Conservation (phyloP, 2,113 vertebrate species). For the Hippolais icterina region DNA sequence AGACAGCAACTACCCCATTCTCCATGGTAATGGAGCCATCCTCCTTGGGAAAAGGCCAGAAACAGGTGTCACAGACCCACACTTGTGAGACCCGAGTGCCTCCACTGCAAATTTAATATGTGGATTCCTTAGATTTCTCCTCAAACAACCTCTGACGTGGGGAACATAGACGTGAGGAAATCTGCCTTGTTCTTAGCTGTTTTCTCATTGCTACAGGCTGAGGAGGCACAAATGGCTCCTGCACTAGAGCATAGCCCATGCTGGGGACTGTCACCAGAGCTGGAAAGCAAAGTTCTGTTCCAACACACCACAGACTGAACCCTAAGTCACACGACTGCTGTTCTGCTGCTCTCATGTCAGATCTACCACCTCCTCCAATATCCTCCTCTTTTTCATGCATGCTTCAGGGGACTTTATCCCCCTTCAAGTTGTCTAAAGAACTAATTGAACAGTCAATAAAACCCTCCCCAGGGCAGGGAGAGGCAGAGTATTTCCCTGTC, state of each 20-base stretch:
- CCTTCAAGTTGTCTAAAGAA: background rate
- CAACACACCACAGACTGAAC: background rate
- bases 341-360: background rate
- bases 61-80: background rate
- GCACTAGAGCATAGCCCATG: conserved; percentile 75
- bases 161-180: background rate
- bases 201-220: conserved; percentile 77
- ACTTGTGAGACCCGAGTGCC: fast-evolving
- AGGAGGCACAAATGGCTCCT: conserved; percentile 40
- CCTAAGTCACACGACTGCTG: background rate
- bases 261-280: conserved; percentile 88
- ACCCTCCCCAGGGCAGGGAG: background rate
- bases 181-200: conserved; percentile 70
- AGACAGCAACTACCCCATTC: conserved; percentile 82
- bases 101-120: background rate
- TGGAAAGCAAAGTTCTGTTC: conserved; percentile 59
- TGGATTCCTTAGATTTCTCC: background rate
- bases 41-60: conserved; percentile 65
- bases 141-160: fast-evolving
- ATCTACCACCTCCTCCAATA: background rate
- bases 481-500: background rate
- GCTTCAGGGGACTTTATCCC: background rate
- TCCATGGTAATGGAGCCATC: conserved; percentile 85
- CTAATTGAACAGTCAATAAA: background rate
- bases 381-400: background rate